Conservation (phyloP, 2,113 vertebrate species). For the Brachirus orientalis region DNA sequence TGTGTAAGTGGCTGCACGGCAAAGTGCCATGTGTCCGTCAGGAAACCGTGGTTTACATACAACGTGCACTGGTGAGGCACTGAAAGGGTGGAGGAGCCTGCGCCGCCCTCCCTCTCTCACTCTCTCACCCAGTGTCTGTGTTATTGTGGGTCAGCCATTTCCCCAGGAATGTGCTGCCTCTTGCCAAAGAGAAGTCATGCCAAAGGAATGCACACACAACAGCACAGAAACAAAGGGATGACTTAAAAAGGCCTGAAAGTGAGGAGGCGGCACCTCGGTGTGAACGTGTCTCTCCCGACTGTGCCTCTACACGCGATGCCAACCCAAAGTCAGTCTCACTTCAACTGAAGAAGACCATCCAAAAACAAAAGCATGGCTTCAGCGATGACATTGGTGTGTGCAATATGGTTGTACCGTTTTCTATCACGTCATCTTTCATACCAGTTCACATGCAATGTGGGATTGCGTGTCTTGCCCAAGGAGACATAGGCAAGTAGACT, state of each 20-base stretch:
- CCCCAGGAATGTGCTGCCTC: conserved; percentile 77
- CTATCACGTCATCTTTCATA: too few relatives aligned
- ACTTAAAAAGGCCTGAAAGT: conserved; percentile 81
- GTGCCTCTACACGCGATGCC: not conserved
- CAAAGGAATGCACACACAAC: conserved; percentile 79
- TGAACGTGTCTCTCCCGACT: not conserved
- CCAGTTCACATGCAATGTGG: too few relatives aligned
- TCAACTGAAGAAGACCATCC: not conserved
- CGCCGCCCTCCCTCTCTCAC: conserved; percentile 37
- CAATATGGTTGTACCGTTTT: too few relatives aligned
- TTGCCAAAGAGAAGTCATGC: conserved; percentile 79
- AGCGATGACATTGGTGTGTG: too few relatives aligned
- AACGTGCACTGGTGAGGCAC: not conserved
- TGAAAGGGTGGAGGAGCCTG: conserved; percentile 53
- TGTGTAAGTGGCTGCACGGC: too few relatives aligned
- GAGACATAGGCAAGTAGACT: too few relatives aligned
- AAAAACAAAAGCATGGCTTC: not conserved
- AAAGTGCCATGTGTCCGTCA: too few relatives aligned
- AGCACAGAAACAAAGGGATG: conserved; percentile 73
- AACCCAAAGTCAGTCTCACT: too few relatives aligned
- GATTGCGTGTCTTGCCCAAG: too few relatives aligned
- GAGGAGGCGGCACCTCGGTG: conserved; percentile 6
- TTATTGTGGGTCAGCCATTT: conserved; percentile 81
- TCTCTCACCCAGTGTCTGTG: conserved; percentile 36
- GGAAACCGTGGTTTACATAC: conserved; percentile 24